Evolutionary conservation across 2,888 invertebrate species (phyloP), one percentile per base, ranked within the genome.

Genomic region (Orgyia antiqua): DNA sequence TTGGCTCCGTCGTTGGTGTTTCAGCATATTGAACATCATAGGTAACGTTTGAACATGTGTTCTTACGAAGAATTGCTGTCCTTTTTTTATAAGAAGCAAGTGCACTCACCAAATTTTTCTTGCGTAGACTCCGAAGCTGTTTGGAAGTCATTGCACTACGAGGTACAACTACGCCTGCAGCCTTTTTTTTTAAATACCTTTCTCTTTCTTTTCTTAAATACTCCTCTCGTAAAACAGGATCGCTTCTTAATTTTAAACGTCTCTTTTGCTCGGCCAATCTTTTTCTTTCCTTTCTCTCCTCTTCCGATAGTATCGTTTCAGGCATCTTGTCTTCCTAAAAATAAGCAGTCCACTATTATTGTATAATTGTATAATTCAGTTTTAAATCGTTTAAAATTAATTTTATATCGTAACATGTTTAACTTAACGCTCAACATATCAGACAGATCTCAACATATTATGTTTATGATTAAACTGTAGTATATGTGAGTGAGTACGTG

Each of bases 271-370:
- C n/a, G n/a, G n/a, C n/a, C n/a, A n/a, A n/a, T n/a, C n/a, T n/a
- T n/a, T n/a, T n/a, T 33, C 33, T 37, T 33, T 40, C 31, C 20
- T 33, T 31, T 31, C 27, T 31, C 29, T 33, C 36, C 13, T 36
- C 36, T 33, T 28, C 13, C n/a, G 31, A 31, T 20, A 33, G 15
- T 36, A 31, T 36, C 13, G 27, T n/a, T n/a, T n/a, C n/a, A n/a
- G n/a, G n/a, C n/a, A n/a, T n/a, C n/a, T n/a, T n/a, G n/a, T n/a
- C n/a, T n/a, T n/a, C n/a, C n/a, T n/a, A n/a, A n/a, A n/a, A n/a
- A n/a, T n/a, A n/a, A n/a, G n/a, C n/a, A n/a, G 20, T 31, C n/a
- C n/a, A n/a, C n/a, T n/a, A n/a, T n/a, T n/a, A n/a, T n/a, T n/a
- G n/a, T n/a, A n/a, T n/a, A n/a, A n/a, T n/a, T n/a, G n/a, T n/a